Conservation (phyloP, 2,797 vertebrate species). For the Sebastes hubbsi region DNA sequence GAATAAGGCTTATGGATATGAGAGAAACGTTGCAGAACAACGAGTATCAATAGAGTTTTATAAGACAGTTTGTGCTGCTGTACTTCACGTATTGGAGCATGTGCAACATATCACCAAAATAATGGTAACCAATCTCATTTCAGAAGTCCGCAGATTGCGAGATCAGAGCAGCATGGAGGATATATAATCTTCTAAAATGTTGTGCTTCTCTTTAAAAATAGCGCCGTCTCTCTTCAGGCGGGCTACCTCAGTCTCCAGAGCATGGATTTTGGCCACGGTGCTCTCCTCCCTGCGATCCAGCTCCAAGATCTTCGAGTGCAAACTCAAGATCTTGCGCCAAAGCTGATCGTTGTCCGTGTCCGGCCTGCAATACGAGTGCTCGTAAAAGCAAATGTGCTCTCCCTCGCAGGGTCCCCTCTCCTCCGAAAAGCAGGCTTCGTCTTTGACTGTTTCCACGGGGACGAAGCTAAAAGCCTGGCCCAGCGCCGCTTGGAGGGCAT, state of each 20-base stretch:
- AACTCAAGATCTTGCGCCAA: constrained; percentile 86
- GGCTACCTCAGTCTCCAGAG: constrained; percentile 83
- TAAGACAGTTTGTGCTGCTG: not conserved
- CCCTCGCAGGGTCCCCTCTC: constrained; percentile 37
- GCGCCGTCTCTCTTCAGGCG: constrained; percentile 83
- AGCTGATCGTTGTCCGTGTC: constrained; percentile 84
- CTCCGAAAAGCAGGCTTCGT: constrained; percentile 26
- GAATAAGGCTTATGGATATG: not conserved
- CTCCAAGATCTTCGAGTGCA: constrained; percentile 86
- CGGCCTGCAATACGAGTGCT: constrained; percentile 89
- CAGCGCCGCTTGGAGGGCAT: constrained; percentile 29
- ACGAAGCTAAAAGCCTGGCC: constrained; percentile 48
- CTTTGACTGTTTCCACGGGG: constrained; percentile 37
- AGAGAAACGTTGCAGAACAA: not conserved
- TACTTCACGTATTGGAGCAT: not conserved
- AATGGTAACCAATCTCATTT: not conserved
- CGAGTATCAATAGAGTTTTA: not conserved
- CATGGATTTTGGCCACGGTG: constrained; percentile 83
- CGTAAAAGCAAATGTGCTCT: constrained; percentile 62
- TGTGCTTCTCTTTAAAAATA: constrained; percentile 87
- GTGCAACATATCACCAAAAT: not conserved
- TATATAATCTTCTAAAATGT: constrained; percentile 84
- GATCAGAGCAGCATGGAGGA: constrained; percentile 74
- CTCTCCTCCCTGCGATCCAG: constrained; percentile 85
- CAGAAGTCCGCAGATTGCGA: not conserved